These are phyloP conservation scores for Neogobius melanostomus DNA, from an alignment of 2,113 vertebrate genomes.

Conservation along the genomic window DNA sequence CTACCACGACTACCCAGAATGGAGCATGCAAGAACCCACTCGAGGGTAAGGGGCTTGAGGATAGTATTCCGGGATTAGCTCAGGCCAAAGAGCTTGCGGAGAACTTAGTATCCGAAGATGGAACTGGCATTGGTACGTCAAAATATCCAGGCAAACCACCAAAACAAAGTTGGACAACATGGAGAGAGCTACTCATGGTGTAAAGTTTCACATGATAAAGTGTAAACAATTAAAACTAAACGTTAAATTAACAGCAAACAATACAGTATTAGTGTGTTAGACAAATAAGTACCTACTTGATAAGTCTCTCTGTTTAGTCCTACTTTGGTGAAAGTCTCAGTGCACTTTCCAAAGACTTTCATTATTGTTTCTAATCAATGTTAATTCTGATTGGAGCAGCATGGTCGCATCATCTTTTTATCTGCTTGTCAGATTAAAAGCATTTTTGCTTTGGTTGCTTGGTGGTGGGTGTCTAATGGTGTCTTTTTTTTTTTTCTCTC, in stretches of 20 bases:
- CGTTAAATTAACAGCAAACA: background rate
- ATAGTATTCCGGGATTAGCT: constrained; percentile 85
- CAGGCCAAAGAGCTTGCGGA: constrained; percentile 95
- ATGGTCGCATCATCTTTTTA: constrained; percentile 11
- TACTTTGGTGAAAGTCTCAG: constrained; percentile 21
- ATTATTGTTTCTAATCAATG: constrained; percentile 8
- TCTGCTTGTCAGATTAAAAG: constrained; percentile 18
- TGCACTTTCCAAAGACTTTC: constrained; percentile 8
- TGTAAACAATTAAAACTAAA: background rate
- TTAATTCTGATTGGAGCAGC: background rate
- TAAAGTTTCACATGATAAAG: constrained; percentile 29
- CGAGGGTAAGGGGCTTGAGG: constrained; percentile 81
- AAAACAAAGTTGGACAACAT: constrained; percentile 25
- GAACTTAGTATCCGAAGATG: constrained; percentile 89
- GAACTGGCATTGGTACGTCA: constrained; percentile 84
- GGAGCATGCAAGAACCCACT: constrained; percentile 78
- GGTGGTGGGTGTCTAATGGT: background rate
- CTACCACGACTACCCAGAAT: constrained; percentile 50
- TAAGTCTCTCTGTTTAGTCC: constrained; percentile 54
- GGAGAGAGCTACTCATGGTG: constrained; percentile 58
- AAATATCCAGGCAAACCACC: constrained; percentile 12
- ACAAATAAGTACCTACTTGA: background rate
- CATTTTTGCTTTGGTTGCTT: background rate
- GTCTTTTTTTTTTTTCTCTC: background rate
- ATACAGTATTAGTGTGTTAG: background rate